These are phyloP conservation scores for Heteromyza rotundicornis DNA, from an alignment of 2,888 invertebrate genomes.

Conservation along the genomic window DNA sequence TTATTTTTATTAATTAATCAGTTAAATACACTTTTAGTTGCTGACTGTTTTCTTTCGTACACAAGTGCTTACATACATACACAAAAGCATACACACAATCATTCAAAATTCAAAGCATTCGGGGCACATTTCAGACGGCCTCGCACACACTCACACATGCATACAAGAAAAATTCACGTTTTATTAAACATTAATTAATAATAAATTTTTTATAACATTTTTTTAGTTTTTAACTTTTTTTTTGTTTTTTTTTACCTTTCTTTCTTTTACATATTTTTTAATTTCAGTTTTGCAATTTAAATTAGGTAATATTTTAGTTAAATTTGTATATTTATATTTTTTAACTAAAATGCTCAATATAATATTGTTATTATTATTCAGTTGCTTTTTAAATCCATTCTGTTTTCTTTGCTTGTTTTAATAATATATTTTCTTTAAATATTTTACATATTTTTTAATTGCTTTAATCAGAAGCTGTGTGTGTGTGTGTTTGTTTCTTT, in stretches of 20 bases:
- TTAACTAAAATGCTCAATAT: background rate
- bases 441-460: background rate
- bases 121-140: background rate
- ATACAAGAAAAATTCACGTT: conserved; percentile 8
- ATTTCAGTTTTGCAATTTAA: background rate
- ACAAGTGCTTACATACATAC: background rate
- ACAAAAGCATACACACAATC: conserved; percentile 1
- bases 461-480: background rate
- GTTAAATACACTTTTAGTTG: conserved; percentile 20
- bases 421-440: too few species aligned
- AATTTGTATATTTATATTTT: background rate
- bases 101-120: too few species aligned
- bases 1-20: conserved; percentile 9
- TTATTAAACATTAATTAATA: conserved; percentile 5
- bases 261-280: background rate
- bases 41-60: conserved; percentile 4
- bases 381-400: background rate
- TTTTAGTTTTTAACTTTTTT: background rate
- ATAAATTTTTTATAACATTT: conserved; percentile 1
- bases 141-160: conserved; percentile 11
- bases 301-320: background rate
- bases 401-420: too few species aligned
- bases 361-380: background rate
- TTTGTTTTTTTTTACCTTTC: background rate
- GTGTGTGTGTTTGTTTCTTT: too few species aligned